Evolutionary conservation across 2,113 vertebrate species (phyloP).

Genomic region (Tachysurus fulvidraco): DNA sequence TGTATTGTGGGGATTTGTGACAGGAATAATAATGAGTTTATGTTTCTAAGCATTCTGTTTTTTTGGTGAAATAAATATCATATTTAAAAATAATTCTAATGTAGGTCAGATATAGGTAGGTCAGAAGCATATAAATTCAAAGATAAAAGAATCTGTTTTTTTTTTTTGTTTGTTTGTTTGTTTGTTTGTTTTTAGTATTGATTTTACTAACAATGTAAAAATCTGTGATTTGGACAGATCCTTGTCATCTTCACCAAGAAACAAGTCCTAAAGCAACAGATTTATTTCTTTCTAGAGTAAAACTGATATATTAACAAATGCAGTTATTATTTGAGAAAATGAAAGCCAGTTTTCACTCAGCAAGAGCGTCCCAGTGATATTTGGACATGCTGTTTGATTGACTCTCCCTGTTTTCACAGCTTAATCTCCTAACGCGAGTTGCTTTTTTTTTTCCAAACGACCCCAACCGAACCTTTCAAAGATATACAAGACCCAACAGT

Average conservation of each 20-base stretch:
- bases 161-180: not conserved
- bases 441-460: conserved; percentile 39
- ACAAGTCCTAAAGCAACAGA: not conserved
- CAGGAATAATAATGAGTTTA: not conserved
- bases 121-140: not conserved
- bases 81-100: not conserved
- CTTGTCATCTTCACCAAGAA: not conserved
- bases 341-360: conserved; percentile 23
- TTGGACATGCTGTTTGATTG: conserved; percentile 53
- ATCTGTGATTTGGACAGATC: not conserved
- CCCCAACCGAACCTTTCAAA: conserved; percentile 14
- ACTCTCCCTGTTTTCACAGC: conserved; percentile 56
- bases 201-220: not conserved
- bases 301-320: conserved; percentile 24
- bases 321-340: conserved; percentile 5
- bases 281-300: not conserved
- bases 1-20: not conserved
- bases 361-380: conserved; percentile 33
- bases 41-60: not conserved
- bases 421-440: conserved; percentile 35
- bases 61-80: not conserved
- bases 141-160: not conserved
- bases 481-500: conserved; percentile 8
- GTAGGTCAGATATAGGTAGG: too few species aligned
- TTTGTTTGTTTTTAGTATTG: not conserved